These are phyloP conservation scores for Hippopotamyrus pictus DNA, from an alignment of 2,797 vertebrate genomes.

Conservation along the genomic window DNA sequence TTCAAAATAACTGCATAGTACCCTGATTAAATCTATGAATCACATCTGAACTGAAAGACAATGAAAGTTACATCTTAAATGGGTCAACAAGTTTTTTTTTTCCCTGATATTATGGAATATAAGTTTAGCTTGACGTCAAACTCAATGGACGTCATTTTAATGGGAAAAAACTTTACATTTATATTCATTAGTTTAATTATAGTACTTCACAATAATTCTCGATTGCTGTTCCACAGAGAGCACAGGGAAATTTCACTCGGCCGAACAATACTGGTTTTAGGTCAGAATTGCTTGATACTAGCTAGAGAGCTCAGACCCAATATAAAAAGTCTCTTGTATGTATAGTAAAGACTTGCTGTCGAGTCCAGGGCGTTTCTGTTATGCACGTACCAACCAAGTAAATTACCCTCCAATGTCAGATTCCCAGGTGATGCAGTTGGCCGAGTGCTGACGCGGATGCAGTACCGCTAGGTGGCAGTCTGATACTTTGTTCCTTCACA, in stretches of 20 bases:
- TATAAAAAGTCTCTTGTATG: neutral
- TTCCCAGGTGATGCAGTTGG: neutral
- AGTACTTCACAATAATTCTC: neutral
- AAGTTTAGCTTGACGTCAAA: neutral
- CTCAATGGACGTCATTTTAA: neutral
- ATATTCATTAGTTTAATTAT: neutral
- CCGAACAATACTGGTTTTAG: neutral
- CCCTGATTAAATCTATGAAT: slow-evolving; percentile 1
- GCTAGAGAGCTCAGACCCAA: neutral
- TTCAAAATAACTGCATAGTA: slow-evolving; percentile 2
- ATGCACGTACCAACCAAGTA: neutral
- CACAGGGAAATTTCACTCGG: neutral
- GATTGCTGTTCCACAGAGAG: neutral
- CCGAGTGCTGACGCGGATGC: neutral
- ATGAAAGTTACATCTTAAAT: slow-evolving; percentile 4
- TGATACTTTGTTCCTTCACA: slow-evolving; percentile 18
- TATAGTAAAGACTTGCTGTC: neutral
- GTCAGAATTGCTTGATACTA: neutral
- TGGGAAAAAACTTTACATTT: neutral
- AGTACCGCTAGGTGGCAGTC: slow-evolving; percentile 46
- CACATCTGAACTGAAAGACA: neutral
- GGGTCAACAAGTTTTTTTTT: neutral
- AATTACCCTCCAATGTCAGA: neutral
- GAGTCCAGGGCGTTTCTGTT: neutral
- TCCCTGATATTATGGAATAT: neutral